phyloP scores from a whole-genome alignment of 2,113 vertebrate species.

The Dunckerocampus dactyliophorus region DNA sequence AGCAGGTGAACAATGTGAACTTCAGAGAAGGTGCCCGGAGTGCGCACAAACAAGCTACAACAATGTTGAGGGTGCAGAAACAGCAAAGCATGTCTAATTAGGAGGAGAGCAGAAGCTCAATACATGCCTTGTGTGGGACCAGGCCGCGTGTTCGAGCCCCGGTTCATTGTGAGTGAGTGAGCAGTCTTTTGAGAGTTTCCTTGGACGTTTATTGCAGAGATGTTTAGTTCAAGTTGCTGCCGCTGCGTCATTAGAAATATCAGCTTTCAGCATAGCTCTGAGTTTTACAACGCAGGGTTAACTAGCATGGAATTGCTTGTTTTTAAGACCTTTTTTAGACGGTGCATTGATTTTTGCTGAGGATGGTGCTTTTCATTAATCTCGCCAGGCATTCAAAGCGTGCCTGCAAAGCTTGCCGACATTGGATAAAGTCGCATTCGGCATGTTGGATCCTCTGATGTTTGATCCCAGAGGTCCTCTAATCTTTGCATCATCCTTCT shows the following conservation, averaged over 20 bases:
- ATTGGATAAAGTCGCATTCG: neutral
- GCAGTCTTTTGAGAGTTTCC: constrained; percentile 44
- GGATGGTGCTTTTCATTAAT: neutral
- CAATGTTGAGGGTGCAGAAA: constrained; percentile 49
- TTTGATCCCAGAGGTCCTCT: neutral
- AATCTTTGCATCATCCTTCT: too few species aligned
- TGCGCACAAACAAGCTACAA: neutral
- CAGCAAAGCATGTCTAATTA: constrained; percentile 64
- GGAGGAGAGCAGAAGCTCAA: constrained; percentile 60
- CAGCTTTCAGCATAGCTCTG: neutral
- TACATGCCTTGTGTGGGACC: constrained; percentile 57
- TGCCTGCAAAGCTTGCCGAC: constrained; percentile 1
- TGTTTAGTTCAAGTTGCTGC: neutral
- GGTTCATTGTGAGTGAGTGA: constrained; percentile 64
- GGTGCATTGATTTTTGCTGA: constrained; percentile 5
- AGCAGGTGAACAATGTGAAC: constrained; percentile 13
- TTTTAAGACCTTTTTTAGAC: constrained; percentile 6
- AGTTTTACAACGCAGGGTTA: neutral
- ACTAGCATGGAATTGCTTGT: constrained; percentile 3
- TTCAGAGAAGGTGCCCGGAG: neutral
- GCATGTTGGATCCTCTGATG: neutral
- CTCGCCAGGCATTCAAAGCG: neutral
- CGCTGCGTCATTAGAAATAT: too few species aligned
- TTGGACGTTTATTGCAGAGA: constrained; percentile 45
- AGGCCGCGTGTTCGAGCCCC: constrained; percentile 49